Percentiles rank a stretch among this genome's conserved stretches.
phyloP scores from a whole-genome alignment of 1,140 invertebrate genomes.

The Drosophila littoralis region DNA sequence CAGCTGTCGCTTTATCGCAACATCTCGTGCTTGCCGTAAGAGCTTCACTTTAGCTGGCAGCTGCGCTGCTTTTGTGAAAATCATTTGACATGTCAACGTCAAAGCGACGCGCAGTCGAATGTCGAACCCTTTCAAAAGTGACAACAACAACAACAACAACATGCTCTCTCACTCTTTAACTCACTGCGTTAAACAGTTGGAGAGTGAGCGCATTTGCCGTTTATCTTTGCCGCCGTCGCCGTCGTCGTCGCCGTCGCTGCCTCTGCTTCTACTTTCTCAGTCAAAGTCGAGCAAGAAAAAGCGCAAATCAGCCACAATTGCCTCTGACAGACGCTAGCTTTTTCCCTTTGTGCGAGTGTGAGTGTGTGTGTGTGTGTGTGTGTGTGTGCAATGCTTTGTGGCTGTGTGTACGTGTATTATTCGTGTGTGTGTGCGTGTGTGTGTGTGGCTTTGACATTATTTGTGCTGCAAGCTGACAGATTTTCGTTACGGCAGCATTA shows the following conservation, averaged over 20 bases:
- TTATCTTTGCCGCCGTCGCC: constrained; percentile 55
- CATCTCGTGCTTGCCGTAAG: background rate
- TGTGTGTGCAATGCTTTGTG: constrained; percentile 46
- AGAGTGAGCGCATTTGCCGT: constrained; percentile 40
- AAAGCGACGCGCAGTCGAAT: constrained; percentile 32
- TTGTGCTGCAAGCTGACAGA: constrained; percentile 81
- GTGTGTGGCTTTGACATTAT: constrained; percentile 75
- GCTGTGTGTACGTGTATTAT: constrained; percentile 1
- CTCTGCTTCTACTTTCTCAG: constrained; percentile 33
- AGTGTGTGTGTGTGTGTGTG: constrained; percentile 35
- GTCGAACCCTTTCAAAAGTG: constrained; percentile 44
- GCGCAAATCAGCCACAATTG: constrained; percentile 81
- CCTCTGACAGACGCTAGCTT: constrained; percentile 73
- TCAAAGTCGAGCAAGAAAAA: constrained; percentile 57
- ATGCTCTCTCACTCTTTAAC: background rate
- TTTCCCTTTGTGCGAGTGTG: constrained; percentile 54
- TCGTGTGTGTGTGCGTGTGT: constrained; percentile 30
- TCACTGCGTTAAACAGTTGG: background rate
- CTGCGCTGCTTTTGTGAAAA: constrained; percentile 53
- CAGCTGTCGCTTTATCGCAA: background rate
- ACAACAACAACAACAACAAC: background rate
- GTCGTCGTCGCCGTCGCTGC: constrained; percentile 26
- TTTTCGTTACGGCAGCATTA: constrained; percentile 77
- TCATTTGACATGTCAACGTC: constrained; percentile 72
- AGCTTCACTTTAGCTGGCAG: constrained; percentile 17